A percentile compares a stretch with the other conserved stretches of the same genome.
Conservation (phyloP, 2,888 invertebrate genomes). For the Abrostola tripartita region DNA sequence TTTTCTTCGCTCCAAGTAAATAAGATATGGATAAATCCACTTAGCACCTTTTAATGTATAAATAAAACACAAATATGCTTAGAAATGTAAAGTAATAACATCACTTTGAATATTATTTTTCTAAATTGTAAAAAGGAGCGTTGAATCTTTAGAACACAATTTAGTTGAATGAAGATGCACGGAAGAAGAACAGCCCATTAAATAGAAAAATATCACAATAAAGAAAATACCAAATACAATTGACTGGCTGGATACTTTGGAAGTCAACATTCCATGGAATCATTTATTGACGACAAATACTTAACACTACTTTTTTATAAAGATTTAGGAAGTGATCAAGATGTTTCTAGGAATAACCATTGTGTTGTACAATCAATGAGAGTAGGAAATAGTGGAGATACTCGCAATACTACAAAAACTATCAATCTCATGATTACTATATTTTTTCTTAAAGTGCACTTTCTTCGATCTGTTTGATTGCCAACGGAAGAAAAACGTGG, state of each 20-base stretch:
- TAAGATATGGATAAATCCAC: neutral
- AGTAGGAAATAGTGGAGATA: constrained; percentile 21
- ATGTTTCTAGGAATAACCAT: constrained; percentile 19
- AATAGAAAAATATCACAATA: too few relatives aligned
- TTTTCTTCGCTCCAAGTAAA: constrained; percentile 38
- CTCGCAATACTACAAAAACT: constrained; percentile 5
- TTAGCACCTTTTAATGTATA: neutral
- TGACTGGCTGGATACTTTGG: too few relatives aligned
- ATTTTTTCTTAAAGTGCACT: constrained; percentile 24
- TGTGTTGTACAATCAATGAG: constrained; percentile 23
- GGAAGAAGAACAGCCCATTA: too few relatives aligned
- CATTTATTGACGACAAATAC: neutral
- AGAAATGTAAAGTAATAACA: neutral
- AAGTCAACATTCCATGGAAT: too few relatives aligned
- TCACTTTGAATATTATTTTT: too few relatives aligned
- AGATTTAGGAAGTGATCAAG: constrained; percentile 8
- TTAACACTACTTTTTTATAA: neutral
- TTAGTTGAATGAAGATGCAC: too few relatives aligned
- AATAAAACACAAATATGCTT: neutral
- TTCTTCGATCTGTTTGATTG: constrained; percentile 24
- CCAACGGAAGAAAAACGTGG: constrained; percentile 29
- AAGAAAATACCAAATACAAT: too few relatives aligned
- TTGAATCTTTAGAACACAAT: too few relatives aligned
- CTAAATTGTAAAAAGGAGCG: too few relatives aligned
- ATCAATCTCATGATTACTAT: constrained; percentile 16